phyloP scores from a whole-genome alignment of 2,113 vertebrate genomes.

The Nicator chloris region DNA sequence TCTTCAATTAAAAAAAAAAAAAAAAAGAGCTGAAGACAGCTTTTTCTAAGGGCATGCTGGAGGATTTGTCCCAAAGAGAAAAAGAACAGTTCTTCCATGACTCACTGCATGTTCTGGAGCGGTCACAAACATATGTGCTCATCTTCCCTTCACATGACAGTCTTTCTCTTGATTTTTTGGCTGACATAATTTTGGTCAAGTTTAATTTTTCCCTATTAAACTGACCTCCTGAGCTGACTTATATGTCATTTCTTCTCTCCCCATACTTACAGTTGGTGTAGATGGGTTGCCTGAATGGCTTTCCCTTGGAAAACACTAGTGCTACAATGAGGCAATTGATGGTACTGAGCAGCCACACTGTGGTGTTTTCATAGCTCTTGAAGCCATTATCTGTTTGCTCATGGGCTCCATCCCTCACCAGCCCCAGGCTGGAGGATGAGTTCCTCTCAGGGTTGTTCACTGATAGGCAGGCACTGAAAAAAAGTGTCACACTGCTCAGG shows the following conservation, averaged over 20 bases:
- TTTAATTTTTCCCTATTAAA: background rate
- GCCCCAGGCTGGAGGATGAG: background rate
- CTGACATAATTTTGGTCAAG: background rate
- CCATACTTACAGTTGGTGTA: slow-evolving; percentile 79
- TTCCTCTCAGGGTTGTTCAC: background rate
- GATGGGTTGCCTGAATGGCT: slow-evolving; percentile 76
- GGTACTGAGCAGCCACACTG: slow-evolving; percentile 77
- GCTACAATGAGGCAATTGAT: slow-evolving; percentile 75
- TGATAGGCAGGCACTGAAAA: slow-evolving; percentile 63
- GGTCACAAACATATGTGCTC: background rate
- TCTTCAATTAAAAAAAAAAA: background rate
- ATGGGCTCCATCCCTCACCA: background rate
- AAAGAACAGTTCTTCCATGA: background rate
- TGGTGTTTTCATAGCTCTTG: slow-evolving; percentile 77
- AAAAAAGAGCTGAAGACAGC: background rate
- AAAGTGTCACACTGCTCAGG: background rate
- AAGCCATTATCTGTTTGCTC: background rate
- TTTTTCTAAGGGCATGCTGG: background rate
- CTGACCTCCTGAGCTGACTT: background rate
- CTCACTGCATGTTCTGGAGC: background rate
- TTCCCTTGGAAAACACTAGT: slow-evolving; percentile 79
- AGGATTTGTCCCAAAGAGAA: background rate
- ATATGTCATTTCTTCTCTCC: background rate
- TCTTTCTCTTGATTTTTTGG: background rate
- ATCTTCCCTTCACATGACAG: background rate